Base-by-base conservation (phyloP, 2,797 vertebrate species). In the Gymnoscopelus microlampas region DNA sequence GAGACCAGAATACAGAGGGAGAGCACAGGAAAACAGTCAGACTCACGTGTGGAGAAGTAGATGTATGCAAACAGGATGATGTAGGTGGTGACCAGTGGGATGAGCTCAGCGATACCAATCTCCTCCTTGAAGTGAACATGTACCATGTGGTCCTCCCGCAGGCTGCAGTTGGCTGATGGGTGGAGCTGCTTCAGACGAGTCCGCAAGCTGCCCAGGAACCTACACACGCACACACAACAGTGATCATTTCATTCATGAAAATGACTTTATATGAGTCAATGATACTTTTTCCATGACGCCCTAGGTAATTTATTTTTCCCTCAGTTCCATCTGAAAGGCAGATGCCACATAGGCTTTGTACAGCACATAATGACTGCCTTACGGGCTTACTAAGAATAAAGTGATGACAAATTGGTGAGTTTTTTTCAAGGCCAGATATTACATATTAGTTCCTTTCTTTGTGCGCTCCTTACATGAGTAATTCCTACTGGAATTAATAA, bases 91-190 rank as follows among this genome's bases (percentile, higher is more conserved):
- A 99, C 97, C 0, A 99, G 94, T 4, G 97, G 98, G 76, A 99
- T 96, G 63, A 99, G 96, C 82, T 99, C 98, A 0, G 98, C 96
- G 0, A 99, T 85, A 79, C 97, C 97, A 0, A 99, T 98, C 93
- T 99, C 97, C 73, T 98, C 98, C 83, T 99, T 98, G 92, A 99
- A 99, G 92, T 98, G 97, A 63, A 98, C 95, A 0, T 99, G 97
- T 0, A 97, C 89, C 83, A 99, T 95, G 86, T 90, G 96, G 76
- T 98, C 95, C 3, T 96, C 96, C 2, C 93, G 94, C 74, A 98
- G 91, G 57, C 93, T 97, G 93, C 96, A 98, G 94, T 98, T 99
- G 44, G 92, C 93, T 1, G 95, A 96, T 2, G 97, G 97, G 71
- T 99, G 93, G 70, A 98, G 95, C 68, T 95, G 94, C 87, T 94